Percentiles rank a stretch among this genome's conserved stretches.
phyloP scores from a whole-genome alignment of 1,140 invertebrate genomes.

The Berghia stephanieae region DNA sequence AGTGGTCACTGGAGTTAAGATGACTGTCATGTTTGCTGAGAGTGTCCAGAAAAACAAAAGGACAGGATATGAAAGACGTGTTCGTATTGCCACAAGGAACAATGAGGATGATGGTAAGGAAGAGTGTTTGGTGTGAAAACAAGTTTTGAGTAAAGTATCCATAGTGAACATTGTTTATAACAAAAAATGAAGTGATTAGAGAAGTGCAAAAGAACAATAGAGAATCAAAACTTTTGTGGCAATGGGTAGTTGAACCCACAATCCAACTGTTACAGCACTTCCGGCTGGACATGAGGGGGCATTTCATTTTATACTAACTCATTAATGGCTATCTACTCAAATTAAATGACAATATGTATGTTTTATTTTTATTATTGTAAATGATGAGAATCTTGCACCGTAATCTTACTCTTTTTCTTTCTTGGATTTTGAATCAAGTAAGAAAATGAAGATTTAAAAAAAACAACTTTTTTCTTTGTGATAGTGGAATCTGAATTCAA shows the following conservation, averaged over 20 bases:
- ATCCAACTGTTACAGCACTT: neutral
- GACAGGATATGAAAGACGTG: conserved; percentile 55
- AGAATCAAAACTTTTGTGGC: neutral
- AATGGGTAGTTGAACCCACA: neutral
- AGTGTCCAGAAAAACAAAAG: conserved; percentile 63
- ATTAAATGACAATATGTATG: too few species aligned
- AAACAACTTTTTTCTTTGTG: too few species aligned
- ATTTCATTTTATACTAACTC: too few species aligned
- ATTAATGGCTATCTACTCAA: too few species aligned
- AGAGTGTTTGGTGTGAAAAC: neutral
- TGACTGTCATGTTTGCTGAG: conserved; percentile 47
- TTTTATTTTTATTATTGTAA: too few species aligned
- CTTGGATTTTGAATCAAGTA: too few species aligned
- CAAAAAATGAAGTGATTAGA: neutral
- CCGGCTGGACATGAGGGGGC: neutral
- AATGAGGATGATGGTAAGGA: conserved; percentile 35
- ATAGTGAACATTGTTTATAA: neutral
- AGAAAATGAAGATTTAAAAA: too few species aligned
- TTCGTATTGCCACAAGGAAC: conserved; percentile 48
- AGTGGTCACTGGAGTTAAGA: conserved; percentile 36
- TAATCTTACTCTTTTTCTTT: too few species aligned
- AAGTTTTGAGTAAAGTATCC: neutral
- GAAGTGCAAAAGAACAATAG: neutral
- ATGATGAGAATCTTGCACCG: too few species aligned
- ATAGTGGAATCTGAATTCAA: too few species aligned